These are phyloP conservation scores for Polypterus senegalus DNA, from an alignment of 2,113 vertebrate species.

Conservation along the genomic window DNA sequence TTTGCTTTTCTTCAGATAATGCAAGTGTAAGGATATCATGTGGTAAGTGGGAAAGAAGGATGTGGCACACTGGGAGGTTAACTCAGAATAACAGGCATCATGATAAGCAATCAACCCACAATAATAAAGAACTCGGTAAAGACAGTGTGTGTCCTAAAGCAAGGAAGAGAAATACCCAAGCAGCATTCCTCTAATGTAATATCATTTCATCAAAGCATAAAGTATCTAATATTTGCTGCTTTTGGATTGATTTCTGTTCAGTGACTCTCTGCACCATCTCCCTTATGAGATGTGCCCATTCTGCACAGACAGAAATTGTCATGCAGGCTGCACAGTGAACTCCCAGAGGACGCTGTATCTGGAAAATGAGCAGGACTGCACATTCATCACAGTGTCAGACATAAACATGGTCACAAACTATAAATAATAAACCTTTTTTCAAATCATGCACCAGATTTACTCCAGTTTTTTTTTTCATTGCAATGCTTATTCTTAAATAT, in stretches of 20 bases:
- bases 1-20: too few species aligned
- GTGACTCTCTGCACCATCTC: neutral
- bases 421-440: neutral
- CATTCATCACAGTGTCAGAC: slow-evolving; percentile 4
- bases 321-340: neutral
- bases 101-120: neutral
- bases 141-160: neutral
- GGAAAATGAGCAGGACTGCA: neutral
- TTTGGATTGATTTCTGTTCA: neutral
- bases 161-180: neutral
- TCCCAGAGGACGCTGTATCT: neutral
- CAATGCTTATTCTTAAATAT: too few species aligned
- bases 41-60: too few species aligned
- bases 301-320: neutral
- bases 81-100: neutral
- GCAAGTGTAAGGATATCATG: too few species aligned
- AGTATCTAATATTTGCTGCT: slow-evolving; percentile 1
- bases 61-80: too few species aligned
- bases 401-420: neutral
- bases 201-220: neutral
- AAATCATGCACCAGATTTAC: too few species aligned
- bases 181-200: neutral
- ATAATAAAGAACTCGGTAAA: neutral
- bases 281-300: neutral
- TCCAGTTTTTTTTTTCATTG: too few species aligned